Percentiles rank a stretch among this genome's conserved stretches.
phyloP scores from a whole-genome alignment of 2,113 vertebrate genomes.

The Grallaria varia region DNA sequence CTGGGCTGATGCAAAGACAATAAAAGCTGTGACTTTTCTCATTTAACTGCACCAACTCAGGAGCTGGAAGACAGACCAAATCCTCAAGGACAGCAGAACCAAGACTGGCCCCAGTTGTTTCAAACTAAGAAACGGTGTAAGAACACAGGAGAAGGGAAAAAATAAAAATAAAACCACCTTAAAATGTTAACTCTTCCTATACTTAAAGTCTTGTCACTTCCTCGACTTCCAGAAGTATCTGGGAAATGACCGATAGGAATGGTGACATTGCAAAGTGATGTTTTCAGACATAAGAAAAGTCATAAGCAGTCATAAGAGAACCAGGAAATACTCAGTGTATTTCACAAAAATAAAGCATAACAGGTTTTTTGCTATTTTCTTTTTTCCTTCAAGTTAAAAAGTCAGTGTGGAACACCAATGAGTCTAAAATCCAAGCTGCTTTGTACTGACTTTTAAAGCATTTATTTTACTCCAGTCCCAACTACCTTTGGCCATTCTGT shows the following conservation, averaged over 20 bases:
- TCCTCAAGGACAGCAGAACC: accelerated
- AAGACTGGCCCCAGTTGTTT: accelerated
- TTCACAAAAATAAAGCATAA: not conserved
- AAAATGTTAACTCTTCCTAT: not conserved
- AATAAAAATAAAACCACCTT: not conserved
- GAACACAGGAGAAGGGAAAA: not conserved
- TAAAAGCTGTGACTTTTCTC: not conserved
- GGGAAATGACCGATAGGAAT: not conserved
- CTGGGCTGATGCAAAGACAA: not conserved
- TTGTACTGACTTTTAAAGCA: not conserved
- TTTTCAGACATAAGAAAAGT: no score
- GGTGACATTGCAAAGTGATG: not conserved
- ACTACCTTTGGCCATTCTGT: not conserved
- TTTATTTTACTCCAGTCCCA: not conserved
- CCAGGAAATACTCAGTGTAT: not conserved
- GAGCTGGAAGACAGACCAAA: not conserved
- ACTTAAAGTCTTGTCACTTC: not conserved
- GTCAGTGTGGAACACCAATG: not conserved
- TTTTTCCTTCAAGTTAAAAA: not conserved
- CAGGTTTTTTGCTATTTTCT: not conserved
- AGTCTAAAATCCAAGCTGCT: not conserved
- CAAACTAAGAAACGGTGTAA: not conserved
- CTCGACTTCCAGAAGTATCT: not conserved
- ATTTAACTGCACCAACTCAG: not conserved
- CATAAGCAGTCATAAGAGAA: not conserved